Percentiles rank a stretch among this genome's conserved stretches.
phyloP scores from a whole-genome alignment of 2,888 invertebrate species.

The Pristionchus maxplancki region DNA sequence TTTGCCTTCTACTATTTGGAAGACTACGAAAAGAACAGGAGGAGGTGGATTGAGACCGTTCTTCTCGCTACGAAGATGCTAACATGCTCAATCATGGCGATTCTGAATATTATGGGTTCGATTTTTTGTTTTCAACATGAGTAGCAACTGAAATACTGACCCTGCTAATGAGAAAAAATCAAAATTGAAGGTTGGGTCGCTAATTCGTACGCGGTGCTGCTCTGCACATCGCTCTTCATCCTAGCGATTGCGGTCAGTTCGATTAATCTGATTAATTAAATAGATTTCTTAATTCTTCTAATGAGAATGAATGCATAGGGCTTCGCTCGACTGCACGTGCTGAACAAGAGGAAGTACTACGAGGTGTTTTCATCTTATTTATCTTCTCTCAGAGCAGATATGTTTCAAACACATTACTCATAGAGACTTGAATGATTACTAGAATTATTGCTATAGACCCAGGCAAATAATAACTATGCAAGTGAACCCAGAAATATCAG shows the following conservation, averaged over 20 bases:
- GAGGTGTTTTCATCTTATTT: background rate
- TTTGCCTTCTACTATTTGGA: slow-evolving; percentile 3
- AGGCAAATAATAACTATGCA: no score
- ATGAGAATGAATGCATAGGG: background rate
- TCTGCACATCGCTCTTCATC: background rate
- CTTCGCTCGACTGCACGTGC: background rate
- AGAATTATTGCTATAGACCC: no score
- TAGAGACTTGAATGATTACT: no score
- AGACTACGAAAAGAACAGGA: background rate
- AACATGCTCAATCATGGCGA: background rate
- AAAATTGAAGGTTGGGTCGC: slow-evolving; percentile 24
- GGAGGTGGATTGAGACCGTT: background rate
- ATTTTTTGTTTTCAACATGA: background rate
- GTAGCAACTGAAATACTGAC: background rate
- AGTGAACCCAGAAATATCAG: no score
- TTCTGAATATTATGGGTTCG: slow-evolving; percentile 3
- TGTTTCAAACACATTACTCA: no score
- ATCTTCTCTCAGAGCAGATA: background rate
- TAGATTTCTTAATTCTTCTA: background rate
- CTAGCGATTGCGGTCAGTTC: background rate
- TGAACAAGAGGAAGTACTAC: background rate
- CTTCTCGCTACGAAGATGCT: background rate
- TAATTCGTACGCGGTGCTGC: background rate
- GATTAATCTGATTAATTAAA: background rate
- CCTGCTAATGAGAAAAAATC: no score